These are phyloP conservation scores for Galleria mellonella DNA, from an alignment of 1,140 invertebrate genomes.

Conservation along the genomic window DNA sequence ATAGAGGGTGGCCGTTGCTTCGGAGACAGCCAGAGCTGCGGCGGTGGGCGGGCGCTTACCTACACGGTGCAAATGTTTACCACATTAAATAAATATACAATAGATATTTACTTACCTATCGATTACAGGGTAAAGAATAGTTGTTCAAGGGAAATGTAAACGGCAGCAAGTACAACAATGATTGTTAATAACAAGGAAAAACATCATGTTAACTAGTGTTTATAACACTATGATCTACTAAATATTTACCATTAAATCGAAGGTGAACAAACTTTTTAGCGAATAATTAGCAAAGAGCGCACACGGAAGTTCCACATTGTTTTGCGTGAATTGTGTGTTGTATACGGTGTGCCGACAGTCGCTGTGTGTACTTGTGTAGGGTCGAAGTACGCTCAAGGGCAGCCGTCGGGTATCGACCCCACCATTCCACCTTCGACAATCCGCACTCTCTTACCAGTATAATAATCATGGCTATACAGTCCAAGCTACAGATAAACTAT, in stretches of 20 bases:
- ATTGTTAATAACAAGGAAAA: too few relatives aligned
- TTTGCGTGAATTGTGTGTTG: slow-evolving; percentile 10
- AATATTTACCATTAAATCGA: slow-evolving; percentile 18
- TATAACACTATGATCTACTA: too few relatives aligned
- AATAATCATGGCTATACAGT: too few relatives aligned
- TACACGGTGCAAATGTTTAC: neutral
- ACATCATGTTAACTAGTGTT: too few relatives aligned
- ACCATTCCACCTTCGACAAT: slow-evolving; percentile 31
- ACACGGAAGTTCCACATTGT: slow-evolving; percentile 18
- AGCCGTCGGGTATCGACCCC: slow-evolving; percentile 53
- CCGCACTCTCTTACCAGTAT: too few relatives aligned
- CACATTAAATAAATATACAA: neutral
- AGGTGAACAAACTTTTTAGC: slow-evolving; percentile 30
- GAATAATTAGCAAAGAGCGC: slow-evolving; percentile 3
- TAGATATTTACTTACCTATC: neutral
- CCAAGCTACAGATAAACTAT: too few relatives aligned
- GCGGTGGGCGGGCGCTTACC: neutral
- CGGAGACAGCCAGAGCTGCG: neutral
- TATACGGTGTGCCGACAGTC: slow-evolving; percentile 1
- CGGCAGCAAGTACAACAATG: too few relatives aligned
- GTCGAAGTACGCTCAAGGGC: slow-evolving; percentile 66
- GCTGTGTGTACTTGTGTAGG: slow-evolving; percentile 22
- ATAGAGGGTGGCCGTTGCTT: slow-evolving; percentile 3
- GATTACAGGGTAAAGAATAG: neutral
- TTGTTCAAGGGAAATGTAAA: too few relatives aligned